A percentile compares a stretch with the other conserved stretches of the same genome.
These are phyloP conservation scores for Aegithalos caudatus DNA, from an alignment of 2,113 vertebrate species.

Conservation along the genomic window DNA sequence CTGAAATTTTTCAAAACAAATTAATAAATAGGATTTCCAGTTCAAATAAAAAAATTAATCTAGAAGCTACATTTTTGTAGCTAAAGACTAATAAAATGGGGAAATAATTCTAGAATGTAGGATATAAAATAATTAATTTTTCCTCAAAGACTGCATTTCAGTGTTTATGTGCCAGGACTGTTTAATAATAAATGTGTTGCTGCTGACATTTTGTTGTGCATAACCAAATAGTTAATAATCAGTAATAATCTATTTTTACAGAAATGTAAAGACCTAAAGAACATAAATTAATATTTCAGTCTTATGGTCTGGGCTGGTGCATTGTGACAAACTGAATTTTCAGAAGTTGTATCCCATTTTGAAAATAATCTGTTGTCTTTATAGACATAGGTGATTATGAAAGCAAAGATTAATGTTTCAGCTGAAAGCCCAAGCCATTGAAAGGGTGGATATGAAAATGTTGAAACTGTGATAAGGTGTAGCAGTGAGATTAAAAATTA, in stretches of 20 bases:
- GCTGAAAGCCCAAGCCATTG: neutral
- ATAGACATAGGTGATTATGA: neutral
- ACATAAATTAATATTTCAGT: neutral
- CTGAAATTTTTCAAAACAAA: neutral
- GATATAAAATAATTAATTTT: neutral
- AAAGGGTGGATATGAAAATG: neutral
- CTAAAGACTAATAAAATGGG: neutral
- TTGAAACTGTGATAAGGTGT: neutral
- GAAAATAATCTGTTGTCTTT: neutral
- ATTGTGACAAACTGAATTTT: neutral
- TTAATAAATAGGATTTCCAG: neutral
- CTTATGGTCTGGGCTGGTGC: neutral
- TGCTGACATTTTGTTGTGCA: neutral
- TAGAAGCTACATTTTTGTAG: neutral
- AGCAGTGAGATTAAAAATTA: neutral
- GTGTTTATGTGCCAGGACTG: neutral
- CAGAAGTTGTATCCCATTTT: neutral
- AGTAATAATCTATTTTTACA: neutral
- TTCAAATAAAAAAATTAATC: neutral
- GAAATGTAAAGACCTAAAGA: neutral
- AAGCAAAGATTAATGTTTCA: neutral
- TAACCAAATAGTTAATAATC: neutral
- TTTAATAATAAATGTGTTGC: neutral
- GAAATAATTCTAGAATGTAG: neutral
- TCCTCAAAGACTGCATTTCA: neutral